Percentiles rank a stretch among this genome's conserved stretches.
These are phyloP conservation scores for Enteromius fasciolatus DNA, from an alignment of 2,797 vertebrate genomes.

Conservation along the genomic window DNA sequence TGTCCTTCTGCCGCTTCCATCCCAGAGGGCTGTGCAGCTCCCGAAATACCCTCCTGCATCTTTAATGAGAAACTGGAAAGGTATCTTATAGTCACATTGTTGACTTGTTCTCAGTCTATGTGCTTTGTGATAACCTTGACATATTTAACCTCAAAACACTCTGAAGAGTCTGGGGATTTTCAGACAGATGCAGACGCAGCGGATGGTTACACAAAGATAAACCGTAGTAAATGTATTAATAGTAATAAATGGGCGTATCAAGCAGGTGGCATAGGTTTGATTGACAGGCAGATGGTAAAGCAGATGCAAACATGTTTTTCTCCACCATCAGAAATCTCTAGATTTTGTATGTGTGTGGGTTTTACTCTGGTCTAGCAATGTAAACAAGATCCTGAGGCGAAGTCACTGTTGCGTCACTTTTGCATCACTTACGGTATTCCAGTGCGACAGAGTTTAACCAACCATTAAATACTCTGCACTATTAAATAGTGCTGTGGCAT, in stretches of 20 bases:
- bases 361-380: not conserved
- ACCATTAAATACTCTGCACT: not conserved
- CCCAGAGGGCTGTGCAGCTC: conserved; percentile 62
- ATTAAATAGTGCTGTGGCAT: not conserved
- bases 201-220: conserved; percentile 1
- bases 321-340: not conserved
- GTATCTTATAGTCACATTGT: conserved; percentile 61
- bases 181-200: not conserved
- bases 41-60: conserved; percentile 69
- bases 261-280: conserved; percentile 16
- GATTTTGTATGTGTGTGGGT: not conserved
- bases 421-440: not conserved
- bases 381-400: not conserved
- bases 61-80: conserved; percentile 67
- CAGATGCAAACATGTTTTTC: conserved; percentile 26
- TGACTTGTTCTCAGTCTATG: conserved; percentile 49
- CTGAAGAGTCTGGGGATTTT: conserved; percentile 15
- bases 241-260: not conserved
- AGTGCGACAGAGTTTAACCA: not conserved
- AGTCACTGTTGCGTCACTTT: not conserved
- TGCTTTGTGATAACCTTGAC: conserved; percentile 56
- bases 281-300: conserved; percentile 22
- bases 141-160: conserved; percentile 42
- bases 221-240: conserved; percentile 16
- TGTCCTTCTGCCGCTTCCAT: conserved; percentile 61